phyloP scores from a whole-genome alignment of 2,888 invertebrate genomes.

The Philaethria dido region DNA sequence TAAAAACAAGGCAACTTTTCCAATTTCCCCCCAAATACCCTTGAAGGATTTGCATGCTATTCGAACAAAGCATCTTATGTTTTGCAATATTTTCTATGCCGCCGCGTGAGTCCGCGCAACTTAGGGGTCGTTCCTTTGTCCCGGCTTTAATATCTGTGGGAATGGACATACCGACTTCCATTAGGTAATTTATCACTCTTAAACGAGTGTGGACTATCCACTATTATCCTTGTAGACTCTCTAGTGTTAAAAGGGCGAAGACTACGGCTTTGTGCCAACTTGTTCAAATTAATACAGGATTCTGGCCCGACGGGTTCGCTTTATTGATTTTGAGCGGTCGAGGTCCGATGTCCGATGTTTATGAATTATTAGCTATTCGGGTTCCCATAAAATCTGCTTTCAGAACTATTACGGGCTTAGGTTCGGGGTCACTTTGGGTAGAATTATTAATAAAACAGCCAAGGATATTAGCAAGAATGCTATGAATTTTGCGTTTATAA shows the following conservation, averaged over 20 bases:
- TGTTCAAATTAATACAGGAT: slow-evolving; percentile 67
- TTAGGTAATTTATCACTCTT: slow-evolving; percentile 83
- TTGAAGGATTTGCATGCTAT: slow-evolving; percentile 78
- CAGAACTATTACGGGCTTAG: slow-evolving; percentile 30
- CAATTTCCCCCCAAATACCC: slow-evolving; percentile 76
- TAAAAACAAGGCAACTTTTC: slow-evolving; percentile 69
- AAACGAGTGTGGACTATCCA: slow-evolving; percentile 76
- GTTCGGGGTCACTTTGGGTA: slow-evolving; percentile 45
- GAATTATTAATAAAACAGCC: slow-evolving; percentile 30
- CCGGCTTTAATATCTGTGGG: slow-evolving; percentile 82
- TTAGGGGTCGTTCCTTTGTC: slow-evolving; percentile 74
- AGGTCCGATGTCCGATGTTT: slow-evolving; percentile 69
- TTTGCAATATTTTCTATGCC: slow-evolving; percentile 80
- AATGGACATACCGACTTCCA: slow-evolving; percentile 81
- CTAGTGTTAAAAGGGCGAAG: slow-evolving; percentile 70
- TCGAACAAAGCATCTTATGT: slow-evolving; percentile 67
- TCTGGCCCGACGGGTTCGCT: slow-evolving; percentile 67
- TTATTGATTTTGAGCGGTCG: slow-evolving; percentile 56
- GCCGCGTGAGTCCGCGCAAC: slow-evolving; percentile 74
- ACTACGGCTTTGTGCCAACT: slow-evolving; percentile 54
- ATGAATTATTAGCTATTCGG: slow-evolving; percentile 76
- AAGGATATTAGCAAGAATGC: slow-evolving; percentile 12
- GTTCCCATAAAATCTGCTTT: slow-evolving; percentile 72
- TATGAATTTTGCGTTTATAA: slow-evolving; percentile 14
- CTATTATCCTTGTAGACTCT: slow-evolving; percentile 69